These are phyloP conservation scores for Athripsodes cinereus DNA, from an alignment of 2,888 invertebrate genomes.

Conservation along the genomic window DNA sequence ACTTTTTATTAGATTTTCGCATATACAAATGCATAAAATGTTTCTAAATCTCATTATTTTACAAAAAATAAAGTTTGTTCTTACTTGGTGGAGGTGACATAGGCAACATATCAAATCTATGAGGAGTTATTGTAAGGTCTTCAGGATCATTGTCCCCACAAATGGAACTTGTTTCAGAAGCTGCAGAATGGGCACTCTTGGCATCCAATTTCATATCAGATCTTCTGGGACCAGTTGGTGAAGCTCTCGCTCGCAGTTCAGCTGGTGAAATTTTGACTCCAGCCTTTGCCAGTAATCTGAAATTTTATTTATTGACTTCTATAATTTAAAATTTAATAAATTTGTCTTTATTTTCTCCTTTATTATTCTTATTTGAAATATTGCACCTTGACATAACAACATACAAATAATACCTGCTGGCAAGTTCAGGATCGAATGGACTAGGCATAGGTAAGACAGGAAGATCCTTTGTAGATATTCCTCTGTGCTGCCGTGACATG, in stretches of 20 bases:
- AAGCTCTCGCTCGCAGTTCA: slow-evolving; percentile 75
- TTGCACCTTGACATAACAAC: neutral
- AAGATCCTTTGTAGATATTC: slow-evolving; percentile 88
- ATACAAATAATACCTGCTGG: slow-evolving; percentile 54
- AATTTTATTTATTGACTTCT: too few species aligned
- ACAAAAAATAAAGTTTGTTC: slow-evolving; percentile 29
- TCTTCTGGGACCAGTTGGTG: slow-evolving; percentile 75
- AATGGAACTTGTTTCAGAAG: slow-evolving; percentile 66
- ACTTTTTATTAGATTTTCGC: too few species aligned
- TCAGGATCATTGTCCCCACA: slow-evolving; percentile 80
- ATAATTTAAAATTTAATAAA: too few species aligned
- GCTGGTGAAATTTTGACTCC: slow-evolving; percentile 83
- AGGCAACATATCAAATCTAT: slow-evolving; percentile 50
- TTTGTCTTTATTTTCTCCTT: too few species aligned
- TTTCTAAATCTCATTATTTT: too few species aligned
- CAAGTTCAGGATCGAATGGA: slow-evolving; percentile 84
- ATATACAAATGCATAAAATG: too few species aligned
- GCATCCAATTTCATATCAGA: slow-evolving; percentile 74
- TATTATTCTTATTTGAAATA: too few species aligned
- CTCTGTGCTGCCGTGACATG: slow-evolving; percentile 90
- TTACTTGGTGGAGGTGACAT: slow-evolving; percentile 58
- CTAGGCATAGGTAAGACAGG: slow-evolving; percentile 91
- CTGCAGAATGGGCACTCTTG: slow-evolving; percentile 60
- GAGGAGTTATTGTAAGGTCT: slow-evolving; percentile 66
- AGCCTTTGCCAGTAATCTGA: slow-evolving; percentile 75